Conservation (phyloP, 2,888 invertebrate species). For the Hirtodrosophila trivittata region DNA sequence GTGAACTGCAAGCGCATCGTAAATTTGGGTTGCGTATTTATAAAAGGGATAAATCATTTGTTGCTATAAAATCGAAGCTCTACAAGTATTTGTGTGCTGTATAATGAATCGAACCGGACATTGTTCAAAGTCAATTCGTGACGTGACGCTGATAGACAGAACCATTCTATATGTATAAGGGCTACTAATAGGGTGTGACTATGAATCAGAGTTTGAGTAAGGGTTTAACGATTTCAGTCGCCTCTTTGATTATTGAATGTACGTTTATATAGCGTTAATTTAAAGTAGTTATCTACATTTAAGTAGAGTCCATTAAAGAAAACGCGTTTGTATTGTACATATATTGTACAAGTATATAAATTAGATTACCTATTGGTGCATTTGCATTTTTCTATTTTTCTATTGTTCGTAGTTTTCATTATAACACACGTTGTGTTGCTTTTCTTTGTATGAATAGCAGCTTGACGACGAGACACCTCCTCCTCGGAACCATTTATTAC, state of each 20-base stretch:
- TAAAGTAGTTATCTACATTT: no score
- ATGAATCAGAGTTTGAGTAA: background rate
- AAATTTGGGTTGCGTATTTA: conserved; percentile 10
- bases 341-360: background rate
- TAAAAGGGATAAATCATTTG: conserved; percentile 5
- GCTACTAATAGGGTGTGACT: background rate
- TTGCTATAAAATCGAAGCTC: background rate
- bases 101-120: background rate
- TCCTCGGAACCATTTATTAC: background rate
- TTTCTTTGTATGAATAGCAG: conserved; percentile 2
- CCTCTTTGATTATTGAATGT: background rate
- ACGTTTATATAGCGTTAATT: background rate
- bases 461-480: background rate
- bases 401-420: conserved; percentile 8
- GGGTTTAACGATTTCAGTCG: no score
- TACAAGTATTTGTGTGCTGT: background rate
- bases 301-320: no score
- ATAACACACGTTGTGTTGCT: background rate
- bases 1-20: conserved; percentile 27
- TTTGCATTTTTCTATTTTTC: conserved; percentile 9
- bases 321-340: no score
- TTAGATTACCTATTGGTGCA: conserved; percentile 8
- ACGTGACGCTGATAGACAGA: conserved; percentile 4
- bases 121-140: conserved; percentile 1
- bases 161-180: background rate